Evolutionary conservation across 1,140 invertebrate genomes (phyloP), one percentile per base, ranked within the genome.

Genomic region (Pinna nobilis): DNA sequence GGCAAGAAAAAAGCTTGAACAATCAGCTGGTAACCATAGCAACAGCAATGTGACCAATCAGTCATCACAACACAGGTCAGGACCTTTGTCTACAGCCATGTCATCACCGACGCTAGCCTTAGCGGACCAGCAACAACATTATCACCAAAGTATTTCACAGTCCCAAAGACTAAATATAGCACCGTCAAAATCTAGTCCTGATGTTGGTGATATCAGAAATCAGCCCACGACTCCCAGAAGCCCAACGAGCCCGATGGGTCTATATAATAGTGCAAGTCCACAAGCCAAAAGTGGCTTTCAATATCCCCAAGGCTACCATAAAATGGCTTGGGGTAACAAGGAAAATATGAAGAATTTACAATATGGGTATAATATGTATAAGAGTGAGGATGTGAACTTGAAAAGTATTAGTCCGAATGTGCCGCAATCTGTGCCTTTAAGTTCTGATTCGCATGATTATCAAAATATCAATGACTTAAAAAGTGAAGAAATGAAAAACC

Each of bases 61-160:
- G 11, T 57, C 70, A 51, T n/a, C n/a, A n/a, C n/a, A n/a, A n/a
- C 39, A 30, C 44, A n/a, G 61, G 47, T 49, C 70, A 71, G 68
- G 70, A 70, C 66, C 67, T 23, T 55, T 81, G 68, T 53, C 77
- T 76, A 53, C 81, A 1, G 75, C 81, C 5, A 82, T 78, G 60
- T 83, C 82, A 32, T 77, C 82, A 11, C 81, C 84, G 11, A 78
- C 74, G 65, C 66, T 86, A 20, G 72, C 65, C 35, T 55, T 74
- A 23, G 23, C 72, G 2, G 64, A 74, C n/a, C 61, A 30, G 20
- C 28, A 61, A 18, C 30, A 49, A 30, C 35, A 33, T 30, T 39
- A 55, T 11, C 33, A 60, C n/a, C 41, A 35, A 15, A 76, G 70
- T 50, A 61, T 47, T 30, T 53, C 55, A 28, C 68, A 53, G 3